Evolutionary conservation across 2,113 vertebrate genomes (phyloP).

Genomic region (Andinoacara biseriatus): DNA sequence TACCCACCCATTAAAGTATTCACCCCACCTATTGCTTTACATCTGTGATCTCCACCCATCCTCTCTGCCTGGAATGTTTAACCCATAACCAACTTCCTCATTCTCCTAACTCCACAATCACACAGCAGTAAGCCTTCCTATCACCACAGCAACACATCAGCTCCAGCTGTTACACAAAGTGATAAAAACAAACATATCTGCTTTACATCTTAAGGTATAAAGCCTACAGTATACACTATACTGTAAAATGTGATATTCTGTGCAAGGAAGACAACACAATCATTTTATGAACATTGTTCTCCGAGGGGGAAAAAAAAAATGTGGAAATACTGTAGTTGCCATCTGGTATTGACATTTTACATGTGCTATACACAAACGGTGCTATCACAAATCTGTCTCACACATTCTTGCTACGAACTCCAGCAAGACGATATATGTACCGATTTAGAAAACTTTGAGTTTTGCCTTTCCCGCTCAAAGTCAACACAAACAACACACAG

Average conservation of each 20-base stretch:
- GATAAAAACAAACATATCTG: conserved; percentile 63
- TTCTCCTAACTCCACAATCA: conserved; percentile 16
- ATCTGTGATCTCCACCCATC: conserved; percentile 19
- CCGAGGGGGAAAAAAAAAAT: conserved; percentile 54
- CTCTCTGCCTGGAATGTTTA: conserved; percentile 59
- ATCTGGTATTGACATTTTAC: conserved; percentile 66
- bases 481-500: conserved; percentile 72
- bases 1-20: neutral
- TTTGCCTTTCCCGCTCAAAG: conserved; percentile 66
- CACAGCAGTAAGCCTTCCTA: conserved; percentile 23
- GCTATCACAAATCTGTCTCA: conserved; percentile 60
- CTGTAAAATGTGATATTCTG: conserved; percentile 70
- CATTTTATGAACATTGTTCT: conserved; percentile 68
- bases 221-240: conserved; percentile 61
- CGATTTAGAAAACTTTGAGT: conserved; percentile 65
- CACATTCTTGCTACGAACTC: conserved; percentile 46
- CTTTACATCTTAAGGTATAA: conserved; percentile 59
- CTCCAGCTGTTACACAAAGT: conserved; percentile 43
- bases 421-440: conserved; percentile 63
- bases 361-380: conserved; percentile 72
- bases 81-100: conserved; percentile 34
- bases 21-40: neutral
- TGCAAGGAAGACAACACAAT: conserved; percentile 78
- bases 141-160: conserved; percentile 31
- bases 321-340: conserved; percentile 71